Conservation (phyloP, 2,888 invertebrate species). For the Eupithecia tripunctaria region DNA sequence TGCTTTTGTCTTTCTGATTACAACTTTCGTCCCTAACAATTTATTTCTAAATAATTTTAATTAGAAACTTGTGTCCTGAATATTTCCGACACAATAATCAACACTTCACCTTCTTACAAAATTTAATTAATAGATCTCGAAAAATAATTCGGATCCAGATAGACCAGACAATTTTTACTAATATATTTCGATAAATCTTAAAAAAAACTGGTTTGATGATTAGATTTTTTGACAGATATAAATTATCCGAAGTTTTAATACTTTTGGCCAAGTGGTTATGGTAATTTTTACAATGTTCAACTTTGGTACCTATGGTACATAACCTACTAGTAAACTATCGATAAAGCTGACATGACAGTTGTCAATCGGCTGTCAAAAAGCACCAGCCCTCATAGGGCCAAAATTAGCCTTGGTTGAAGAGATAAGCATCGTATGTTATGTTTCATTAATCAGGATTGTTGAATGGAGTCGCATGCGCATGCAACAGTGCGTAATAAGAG, state of each 20-base stretch:
- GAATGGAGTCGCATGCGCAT: conserved; percentile 39
- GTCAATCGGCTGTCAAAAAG: conserved; percentile 11
- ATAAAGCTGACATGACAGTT: conserved; percentile 11
- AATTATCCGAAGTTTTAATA: background rate
- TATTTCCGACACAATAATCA: background rate
- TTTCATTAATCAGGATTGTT: conserved; percentile 31
- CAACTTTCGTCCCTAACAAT: background rate
- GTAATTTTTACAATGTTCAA: background rate
- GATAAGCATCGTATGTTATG: conserved; percentile 6
- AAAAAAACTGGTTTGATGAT: background rate
- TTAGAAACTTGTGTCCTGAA: background rate
- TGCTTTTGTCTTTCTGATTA: background rate
- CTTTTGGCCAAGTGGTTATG: background rate
- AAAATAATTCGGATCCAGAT: too few species aligned
- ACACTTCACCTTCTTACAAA: background rate
- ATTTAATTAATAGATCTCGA: too few species aligned
- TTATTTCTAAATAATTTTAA: background rate
- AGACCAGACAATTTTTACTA: too few species aligned
- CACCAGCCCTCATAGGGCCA: conserved; percentile 11
- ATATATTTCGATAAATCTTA: background rate
- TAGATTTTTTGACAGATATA: background rate
- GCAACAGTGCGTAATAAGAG: conserved; percentile 34
- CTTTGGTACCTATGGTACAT: background rate
- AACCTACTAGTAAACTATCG: background rate
- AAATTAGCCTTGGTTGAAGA: background rate